Conservation (phyloP, 2,888 invertebrate genomes). For the Frankliniella intonsa region DNA sequence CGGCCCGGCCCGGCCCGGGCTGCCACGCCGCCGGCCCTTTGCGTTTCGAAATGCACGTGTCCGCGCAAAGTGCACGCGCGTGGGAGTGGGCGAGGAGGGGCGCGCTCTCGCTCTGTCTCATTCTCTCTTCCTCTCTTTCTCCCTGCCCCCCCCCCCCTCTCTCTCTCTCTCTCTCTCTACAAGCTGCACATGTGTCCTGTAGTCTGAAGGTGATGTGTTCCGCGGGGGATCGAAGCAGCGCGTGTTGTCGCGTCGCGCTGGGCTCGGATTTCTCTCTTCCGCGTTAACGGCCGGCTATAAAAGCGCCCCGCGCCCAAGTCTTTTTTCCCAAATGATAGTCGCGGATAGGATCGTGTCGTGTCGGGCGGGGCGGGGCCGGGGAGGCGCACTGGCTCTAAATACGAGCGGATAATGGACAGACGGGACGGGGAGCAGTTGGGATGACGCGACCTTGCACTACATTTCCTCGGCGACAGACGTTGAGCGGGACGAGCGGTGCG, state of each 20-base stretch:
- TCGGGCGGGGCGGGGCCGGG: too few species aligned
- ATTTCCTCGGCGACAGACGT: slow-evolving; percentile 30
- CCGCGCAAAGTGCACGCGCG: slow-evolving; percentile 17
- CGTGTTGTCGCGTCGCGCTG: too few species aligned
- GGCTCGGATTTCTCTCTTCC: too few species aligned
- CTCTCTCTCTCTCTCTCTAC: slow-evolving; percentile 34
- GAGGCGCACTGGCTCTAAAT: too few species aligned
- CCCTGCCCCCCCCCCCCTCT: slow-evolving; percentile 34
- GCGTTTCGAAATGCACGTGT: slow-evolving; percentile 19
- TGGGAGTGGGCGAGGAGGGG: slow-evolving; percentile 29
- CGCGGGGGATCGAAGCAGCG: neutral
- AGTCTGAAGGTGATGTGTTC: neutral
- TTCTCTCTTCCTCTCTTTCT: slow-evolving; percentile 24
- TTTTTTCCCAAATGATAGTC: too few species aligned
- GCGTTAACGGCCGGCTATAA: too few species aligned
- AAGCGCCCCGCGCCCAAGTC: too few species aligned
- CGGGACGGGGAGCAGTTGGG: too few species aligned
- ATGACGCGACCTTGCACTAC: slow-evolving; percentile 31
- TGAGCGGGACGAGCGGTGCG: neutral
- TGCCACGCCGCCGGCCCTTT: slow-evolving; percentile 11
- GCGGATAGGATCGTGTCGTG: too few species aligned
- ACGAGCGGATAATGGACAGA: too few species aligned
- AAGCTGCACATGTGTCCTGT: slow-evolving; percentile 31
- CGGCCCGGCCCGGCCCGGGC: neutral
- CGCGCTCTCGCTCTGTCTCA: neutral